Percentiles rank a stretch among this genome's conserved stretches.
These are phyloP conservation scores for Pangasius larnaudii DNA, from an alignment of 2,797 vertebrate species.

Conservation along the genomic window DNA sequence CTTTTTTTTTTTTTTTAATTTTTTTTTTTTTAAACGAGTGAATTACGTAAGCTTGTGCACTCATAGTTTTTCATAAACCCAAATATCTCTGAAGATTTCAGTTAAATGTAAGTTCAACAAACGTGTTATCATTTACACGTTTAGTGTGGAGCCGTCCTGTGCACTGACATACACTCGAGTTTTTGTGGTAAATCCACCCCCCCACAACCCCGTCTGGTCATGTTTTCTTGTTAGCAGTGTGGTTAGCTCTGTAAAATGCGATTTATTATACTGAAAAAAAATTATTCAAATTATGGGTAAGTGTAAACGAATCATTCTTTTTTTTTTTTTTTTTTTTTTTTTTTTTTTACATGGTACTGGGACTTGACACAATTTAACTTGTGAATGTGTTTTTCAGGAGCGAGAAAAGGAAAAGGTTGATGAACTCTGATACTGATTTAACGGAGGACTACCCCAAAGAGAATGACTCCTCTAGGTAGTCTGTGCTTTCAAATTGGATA, in stretches of 20 bases:
- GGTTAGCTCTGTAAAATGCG: background rate
- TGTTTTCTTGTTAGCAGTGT: background rate
- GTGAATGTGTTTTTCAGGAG: conserved; percentile 66
- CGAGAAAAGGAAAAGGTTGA: conserved; percentile 90
- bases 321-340: background rate
- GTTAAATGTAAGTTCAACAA: background rate
- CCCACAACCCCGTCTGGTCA: background rate
- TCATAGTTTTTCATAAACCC: background rate
- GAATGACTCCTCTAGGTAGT: conserved; percentile 95
- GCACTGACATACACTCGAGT: background rate
- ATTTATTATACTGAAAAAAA: background rate
- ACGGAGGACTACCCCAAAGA: conserved; percentile 97
- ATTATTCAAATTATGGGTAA: background rate
- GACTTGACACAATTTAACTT: background rate
- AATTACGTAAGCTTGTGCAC: background rate
- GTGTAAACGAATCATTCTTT: background rate
- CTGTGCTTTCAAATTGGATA: background rate
- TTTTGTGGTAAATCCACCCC: background rate
- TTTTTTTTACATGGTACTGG: background rate
- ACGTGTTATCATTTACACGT: background rate
- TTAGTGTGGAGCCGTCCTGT: no score
- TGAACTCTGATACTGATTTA: conserved; percentile 84
- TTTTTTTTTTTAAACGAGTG: background rate
- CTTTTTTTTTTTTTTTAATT: background rate
- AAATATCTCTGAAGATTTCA: background rate